These are phyloP conservation scores for Furnarius figulus DNA, from an alignment of 2,113 vertebrate genomes.

Conservation along the genomic window DNA sequence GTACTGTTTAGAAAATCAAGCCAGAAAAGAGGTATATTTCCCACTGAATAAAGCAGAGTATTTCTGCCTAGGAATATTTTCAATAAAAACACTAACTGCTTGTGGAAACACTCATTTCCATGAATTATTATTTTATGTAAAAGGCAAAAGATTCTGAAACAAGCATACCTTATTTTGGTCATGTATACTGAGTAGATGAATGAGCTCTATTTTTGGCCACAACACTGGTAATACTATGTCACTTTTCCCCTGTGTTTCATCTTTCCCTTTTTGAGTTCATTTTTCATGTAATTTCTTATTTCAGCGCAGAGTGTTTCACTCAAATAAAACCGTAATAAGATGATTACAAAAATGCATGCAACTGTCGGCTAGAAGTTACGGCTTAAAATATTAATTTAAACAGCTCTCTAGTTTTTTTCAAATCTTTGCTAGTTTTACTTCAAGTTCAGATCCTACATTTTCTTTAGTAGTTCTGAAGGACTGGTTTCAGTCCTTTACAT, in stretches of 20 bases:
- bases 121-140: not conserved
- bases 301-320: not conserved
- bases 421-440: not conserved
- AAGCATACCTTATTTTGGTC: not conserved
- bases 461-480: not conserved
- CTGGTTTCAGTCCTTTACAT: not conserved
- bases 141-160: not conserved
- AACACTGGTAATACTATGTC: not conserved
- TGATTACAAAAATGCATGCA: not conserved
- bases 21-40: not conserved
- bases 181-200: not conserved
- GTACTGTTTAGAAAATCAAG: not conserved
- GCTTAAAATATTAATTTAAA: constrained; percentile 2
- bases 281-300: not conserved
- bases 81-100: not conserved
- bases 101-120: not conserved
- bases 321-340: not conserved
- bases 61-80: not conserved
- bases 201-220: not conserved
- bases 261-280: not conserved
- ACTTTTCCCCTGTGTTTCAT: not conserved
- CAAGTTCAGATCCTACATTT: not conserved
- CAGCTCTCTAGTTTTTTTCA: not conserved
- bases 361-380: not conserved
- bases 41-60: not conserved